Base-by-base conservation (phyloP, 2,888 invertebrate genomes). In the Caenorhabditis panamensis region DNA sequence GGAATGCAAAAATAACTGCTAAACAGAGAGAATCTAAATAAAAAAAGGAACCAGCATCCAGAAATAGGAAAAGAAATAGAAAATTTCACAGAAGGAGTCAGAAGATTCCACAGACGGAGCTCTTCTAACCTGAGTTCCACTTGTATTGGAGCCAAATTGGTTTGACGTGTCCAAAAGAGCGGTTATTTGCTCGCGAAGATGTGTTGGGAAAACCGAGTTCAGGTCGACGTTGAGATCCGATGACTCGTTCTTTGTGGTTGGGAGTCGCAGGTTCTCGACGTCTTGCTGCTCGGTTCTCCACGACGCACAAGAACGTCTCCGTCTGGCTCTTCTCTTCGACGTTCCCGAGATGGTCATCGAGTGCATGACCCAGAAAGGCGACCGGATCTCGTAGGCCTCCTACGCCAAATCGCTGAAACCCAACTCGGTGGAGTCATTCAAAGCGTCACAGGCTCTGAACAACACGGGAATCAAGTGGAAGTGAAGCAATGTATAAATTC, bases 401-500 rank as follows among this genome's bases (percentile, higher is more conserved):
- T 85, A 84, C 53, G 62, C 86, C 9, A 78, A 79, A 54, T 82
- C 76, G 11, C 77, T 88, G 58, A 84, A 82, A 9, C 84, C 87
- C 6, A 82, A 86, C 62, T 81, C 88, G n/a, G 83, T 82, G 9
- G 87, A 88, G 24, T 82, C 86, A 13, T 84, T 84, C 73, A 88
- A 88, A 67, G 88, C 88, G 13, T 66, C 81, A 0, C 79, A 82
- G 1, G 84, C 86, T 16, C 78, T 88, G 41, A 85, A 86, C 24
- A 88, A 88, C 67, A 67, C 86, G 47, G 49, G 67, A 0, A 73
- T 79, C 49, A 79, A 73, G 53, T 79, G 79, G 79, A 79, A 79
- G 47, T 79, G 41, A 73, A 16, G 3, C 18, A 47, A 26, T 36
- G 16, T 22, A 49, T 11, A 37, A 47, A 31, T 72, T 69, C 22